phyloP scores from a whole-genome alignment of 1,140 invertebrate species.

The Aphidius ervi region DNA sequence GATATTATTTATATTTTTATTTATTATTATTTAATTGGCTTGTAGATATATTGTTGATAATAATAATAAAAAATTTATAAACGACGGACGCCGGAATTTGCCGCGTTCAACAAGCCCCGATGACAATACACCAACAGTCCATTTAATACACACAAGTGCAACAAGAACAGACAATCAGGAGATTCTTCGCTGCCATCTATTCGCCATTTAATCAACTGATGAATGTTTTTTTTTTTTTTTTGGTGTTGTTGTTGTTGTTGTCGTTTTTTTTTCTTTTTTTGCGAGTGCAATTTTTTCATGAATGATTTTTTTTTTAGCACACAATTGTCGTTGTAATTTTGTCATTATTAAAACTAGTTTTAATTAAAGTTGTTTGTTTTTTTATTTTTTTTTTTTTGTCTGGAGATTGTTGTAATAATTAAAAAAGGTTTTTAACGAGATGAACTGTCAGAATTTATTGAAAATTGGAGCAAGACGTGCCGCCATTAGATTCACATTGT shows the following conservation, averaged over 20 bases:
- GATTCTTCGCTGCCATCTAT: not conserved
- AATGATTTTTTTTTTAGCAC: too few relatives aligned
- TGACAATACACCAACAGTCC: not conserved
- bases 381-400: too few relatives aligned
- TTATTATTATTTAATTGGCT: not conserved
- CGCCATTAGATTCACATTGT: not conserved
- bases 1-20: constrained; percentile 1
- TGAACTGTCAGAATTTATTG: not conserved
- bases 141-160: not conserved
- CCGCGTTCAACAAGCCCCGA: constrained; percentile 10
- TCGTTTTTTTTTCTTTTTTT: too few relatives aligned
- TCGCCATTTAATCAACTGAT: too few relatives aligned
- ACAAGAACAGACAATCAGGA: not conserved
- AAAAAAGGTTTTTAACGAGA: not conserved
- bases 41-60: too few relatives aligned
- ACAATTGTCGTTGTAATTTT: too few relatives aligned
- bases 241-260: too few relatives aligned
- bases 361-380: too few relatives aligned
- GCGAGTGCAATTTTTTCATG: too few relatives aligned
- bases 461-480: not conserved
- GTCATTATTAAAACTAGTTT: too few relatives aligned
- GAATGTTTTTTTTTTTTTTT: too few relatives aligned
- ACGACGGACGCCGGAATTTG: constrained; percentile 21
- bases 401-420: not conserved
- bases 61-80: constrained; percentile 3